phyloP scores from a whole-genome alignment of 2,797 vertebrate species.

The Tenualosa thibaudeaui region DNA sequence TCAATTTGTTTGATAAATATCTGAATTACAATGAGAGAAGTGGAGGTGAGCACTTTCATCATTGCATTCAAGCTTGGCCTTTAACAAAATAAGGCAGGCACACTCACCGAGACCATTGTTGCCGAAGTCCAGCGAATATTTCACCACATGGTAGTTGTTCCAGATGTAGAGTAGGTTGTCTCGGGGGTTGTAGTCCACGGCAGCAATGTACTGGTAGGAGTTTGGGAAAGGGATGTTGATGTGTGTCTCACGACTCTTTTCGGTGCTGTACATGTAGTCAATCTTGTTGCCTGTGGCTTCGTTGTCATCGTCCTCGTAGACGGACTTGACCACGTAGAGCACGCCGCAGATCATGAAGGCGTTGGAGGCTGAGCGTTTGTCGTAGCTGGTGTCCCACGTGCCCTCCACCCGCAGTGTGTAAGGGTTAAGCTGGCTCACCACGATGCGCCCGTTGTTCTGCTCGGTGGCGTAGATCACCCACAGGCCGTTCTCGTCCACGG shows the following conservation, averaged over 20 bases:
- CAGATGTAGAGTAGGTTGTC: slow-evolving; percentile 98
- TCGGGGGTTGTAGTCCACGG: slow-evolving; percentile 98
- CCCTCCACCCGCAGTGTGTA: slow-evolving; percentile 80
- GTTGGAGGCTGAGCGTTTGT: slow-evolving; percentile 79
- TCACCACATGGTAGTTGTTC: slow-evolving; percentile 99
- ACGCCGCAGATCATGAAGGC: slow-evolving; percentile 82
- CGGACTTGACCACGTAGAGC: slow-evolving; percentile 90
- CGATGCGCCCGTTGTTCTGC: slow-evolving; percentile 71
- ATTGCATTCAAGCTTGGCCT: neutral
- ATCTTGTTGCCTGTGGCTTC: slow-evolving; percentile 98
- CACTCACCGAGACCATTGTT: slow-evolving; percentile 86
- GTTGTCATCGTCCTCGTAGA: slow-evolving; percentile 97
- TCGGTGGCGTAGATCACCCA: too few relatives aligned
- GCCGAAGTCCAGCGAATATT: slow-evolving; percentile 96
- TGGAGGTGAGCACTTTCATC: neutral
- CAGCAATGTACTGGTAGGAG: slow-evolving; percentile 98
- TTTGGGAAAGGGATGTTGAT: slow-evolving; percentile 94
- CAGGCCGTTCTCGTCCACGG: slow-evolving; percentile 72
- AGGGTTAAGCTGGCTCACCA: slow-evolving; percentile 81
- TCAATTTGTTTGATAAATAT: slow-evolving; percentile 21
- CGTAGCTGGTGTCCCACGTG: slow-evolving; percentile 78
- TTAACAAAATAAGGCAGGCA: slow-evolving; percentile 42
- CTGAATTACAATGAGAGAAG: neutral
- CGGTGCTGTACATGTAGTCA: slow-evolving; percentile 97
- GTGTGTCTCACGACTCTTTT: slow-evolving; percentile 89